phyloP scores from a whole-genome alignment of 2,113 vertebrate genomes.

The Mirounga angustirostris region DNA sequence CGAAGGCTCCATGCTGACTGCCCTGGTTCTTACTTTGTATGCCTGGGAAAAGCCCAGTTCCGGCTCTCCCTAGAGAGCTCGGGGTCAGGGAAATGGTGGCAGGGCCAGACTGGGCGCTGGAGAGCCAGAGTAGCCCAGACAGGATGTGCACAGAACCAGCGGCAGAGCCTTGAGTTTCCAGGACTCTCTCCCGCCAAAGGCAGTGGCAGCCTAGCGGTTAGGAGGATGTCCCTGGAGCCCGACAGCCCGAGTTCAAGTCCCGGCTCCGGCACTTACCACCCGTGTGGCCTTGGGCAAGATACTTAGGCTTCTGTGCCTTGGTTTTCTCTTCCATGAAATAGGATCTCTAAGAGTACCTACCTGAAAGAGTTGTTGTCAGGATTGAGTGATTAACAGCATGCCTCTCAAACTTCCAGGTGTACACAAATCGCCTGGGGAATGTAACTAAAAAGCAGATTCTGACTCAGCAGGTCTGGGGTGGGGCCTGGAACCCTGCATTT shows the following conservation, averaged over 20 bases:
- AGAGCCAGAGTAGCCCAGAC: neutral
- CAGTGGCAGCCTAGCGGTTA: neutral
- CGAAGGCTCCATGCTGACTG: accelerated
- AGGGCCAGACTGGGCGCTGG: neutral
- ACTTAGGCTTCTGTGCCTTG: neutral
- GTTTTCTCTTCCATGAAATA: neutral
- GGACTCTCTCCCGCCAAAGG: neutral
- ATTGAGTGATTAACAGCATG: neutral
- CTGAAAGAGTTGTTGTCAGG: neutral
- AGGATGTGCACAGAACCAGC: neutral
- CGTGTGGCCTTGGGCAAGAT: no score
- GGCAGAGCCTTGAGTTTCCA: accelerated
- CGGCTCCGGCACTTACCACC: neutral
- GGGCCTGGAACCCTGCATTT: neutral
- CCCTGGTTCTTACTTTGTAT: neutral
- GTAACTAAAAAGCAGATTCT: neutral
- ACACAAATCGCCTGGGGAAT: accelerated
- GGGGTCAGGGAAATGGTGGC: neutral
- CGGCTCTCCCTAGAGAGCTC: neutral
- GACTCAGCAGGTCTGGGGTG: neutral
- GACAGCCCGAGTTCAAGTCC: neutral
- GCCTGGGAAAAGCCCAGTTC: neutral
- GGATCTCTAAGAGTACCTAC: neutral
- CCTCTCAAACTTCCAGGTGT: neutral
- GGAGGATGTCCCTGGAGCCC: neutral